phyloP scores from a whole-genome alignment of 2,888 invertebrate species.

The Drosophila mettleri region DNA sequence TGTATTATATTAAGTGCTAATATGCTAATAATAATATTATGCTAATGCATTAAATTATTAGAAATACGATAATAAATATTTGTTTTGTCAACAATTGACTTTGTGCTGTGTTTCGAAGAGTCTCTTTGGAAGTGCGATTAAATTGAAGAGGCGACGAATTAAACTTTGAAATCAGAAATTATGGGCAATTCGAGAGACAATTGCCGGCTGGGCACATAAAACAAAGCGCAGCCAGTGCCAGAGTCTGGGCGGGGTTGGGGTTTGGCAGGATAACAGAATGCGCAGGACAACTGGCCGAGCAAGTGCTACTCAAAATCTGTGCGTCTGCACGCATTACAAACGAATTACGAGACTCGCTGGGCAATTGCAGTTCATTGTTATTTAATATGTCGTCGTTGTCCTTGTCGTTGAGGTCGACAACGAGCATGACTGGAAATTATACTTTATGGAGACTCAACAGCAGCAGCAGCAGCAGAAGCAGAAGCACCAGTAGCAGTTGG shows the following conservation, averaged over 20 bases:
- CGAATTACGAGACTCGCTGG: constrained; percentile 77
- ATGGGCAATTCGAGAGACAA: constrained; percentile 59
- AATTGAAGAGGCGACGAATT: constrained; percentile 71
- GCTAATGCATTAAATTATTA: too few species aligned
- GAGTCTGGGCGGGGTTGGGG: background rate
- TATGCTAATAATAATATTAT: too few species aligned
- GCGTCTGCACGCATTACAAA: constrained; percentile 80
- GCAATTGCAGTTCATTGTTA: constrained; percentile 82
- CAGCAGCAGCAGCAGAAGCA: constrained; percentile 32
- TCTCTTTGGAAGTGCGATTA: constrained; percentile 53
- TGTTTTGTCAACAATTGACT: constrained; percentile 29
- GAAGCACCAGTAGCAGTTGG: constrained; percentile 25
- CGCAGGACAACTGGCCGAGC: constrained; percentile 34
- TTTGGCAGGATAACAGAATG: constrained; percentile 22
- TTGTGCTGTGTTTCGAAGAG: constrained; percentile 18
- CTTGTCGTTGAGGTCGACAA: constrained; percentile 50
- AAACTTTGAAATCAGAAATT: constrained; percentile 70
- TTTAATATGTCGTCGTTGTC: constrained; percentile 75
- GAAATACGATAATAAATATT: background rate
- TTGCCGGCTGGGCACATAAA: constrained; percentile 63
- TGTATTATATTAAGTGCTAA: too few species aligned
- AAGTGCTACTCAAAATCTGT: constrained; percentile 76
- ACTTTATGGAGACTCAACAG: constrained; percentile 71
- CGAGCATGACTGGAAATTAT: constrained; percentile 67
- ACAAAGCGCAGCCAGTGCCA: constrained; percentile 42